phyloP scores from a whole-genome alignment of 2,113 vertebrate species.

The Entomyzon cyanotis region DNA sequence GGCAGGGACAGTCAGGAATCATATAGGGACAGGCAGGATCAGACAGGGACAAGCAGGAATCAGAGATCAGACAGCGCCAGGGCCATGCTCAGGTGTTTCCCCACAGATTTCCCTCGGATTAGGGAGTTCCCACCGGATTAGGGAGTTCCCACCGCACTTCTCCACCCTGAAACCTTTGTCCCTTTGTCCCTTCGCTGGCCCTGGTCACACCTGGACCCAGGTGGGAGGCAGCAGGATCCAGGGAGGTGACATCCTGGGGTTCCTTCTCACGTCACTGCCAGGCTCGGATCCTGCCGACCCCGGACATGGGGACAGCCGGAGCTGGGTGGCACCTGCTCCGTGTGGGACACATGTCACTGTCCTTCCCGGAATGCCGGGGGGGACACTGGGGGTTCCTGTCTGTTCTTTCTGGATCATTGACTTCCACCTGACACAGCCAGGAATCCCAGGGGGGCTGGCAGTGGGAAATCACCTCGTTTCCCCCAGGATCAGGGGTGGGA shows the following conservation, averaged over 20 bases:
- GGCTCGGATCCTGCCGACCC: not conserved
- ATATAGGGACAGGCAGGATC: too few relatives aligned
- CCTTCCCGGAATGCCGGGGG: not conserved
- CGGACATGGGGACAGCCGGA: not conserved
- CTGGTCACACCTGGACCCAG: not conserved
- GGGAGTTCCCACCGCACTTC: not conserved
- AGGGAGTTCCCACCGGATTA: not conserved
- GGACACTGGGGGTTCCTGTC: rapidly evolving
- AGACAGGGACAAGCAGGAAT: too few relatives aligned
- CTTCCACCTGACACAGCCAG: not conserved
- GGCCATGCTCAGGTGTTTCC: not conserved
- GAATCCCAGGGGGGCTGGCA: not conserved
- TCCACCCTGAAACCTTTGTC: not conserved
- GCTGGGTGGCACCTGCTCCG: not conserved
- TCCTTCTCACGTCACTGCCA: rapidly evolving
- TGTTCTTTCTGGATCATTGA: rapidly evolving
- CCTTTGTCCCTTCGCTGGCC: not conserved
- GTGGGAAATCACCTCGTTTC: rapidly evolving
- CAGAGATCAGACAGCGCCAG: not conserved
- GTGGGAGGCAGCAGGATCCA: not conserved
- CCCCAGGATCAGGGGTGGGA: rapidly evolving
- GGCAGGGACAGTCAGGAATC: not conserved
- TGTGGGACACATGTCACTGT: not conserved
- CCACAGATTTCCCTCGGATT: rapidly evolving
- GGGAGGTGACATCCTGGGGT: not conserved